A percentile compares a stretch with the other conserved stretches of the same genome.
These are phyloP conservation scores for Pseudachorutes palmiensis DNA, from an alignment of 1,140 invertebrate genomes.

Conservation along the genomic window DNA sequence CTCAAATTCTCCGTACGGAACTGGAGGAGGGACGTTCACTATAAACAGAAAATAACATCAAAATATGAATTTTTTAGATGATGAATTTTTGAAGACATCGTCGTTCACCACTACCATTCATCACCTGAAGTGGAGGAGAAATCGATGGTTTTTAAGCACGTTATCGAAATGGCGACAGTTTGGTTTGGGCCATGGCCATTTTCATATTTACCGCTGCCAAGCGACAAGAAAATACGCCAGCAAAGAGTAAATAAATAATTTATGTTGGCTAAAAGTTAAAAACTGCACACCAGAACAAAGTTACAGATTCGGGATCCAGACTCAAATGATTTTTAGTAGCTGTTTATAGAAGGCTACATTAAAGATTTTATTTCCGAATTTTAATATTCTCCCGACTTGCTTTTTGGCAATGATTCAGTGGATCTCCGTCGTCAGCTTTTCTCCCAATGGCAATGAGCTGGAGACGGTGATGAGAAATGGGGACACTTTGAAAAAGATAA, in stretches of 20 bases:
- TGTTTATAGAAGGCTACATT: not conserved
- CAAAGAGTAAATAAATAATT: not conserved
- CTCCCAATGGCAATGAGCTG: too few relatives aligned
- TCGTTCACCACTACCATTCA: too few relatives aligned
- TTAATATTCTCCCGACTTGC: not conserved
- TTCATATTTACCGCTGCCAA: not conserved
- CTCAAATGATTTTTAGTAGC: not conserved
- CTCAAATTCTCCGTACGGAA: constrained; percentile 34
- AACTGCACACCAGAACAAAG: not conserved
- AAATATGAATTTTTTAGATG: not conserved
- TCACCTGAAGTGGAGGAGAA: too few relatives aligned
- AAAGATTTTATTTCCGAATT: not conserved
- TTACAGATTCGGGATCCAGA: not conserved
- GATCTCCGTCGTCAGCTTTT: too few relatives aligned
- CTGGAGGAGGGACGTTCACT: constrained; percentile 44
- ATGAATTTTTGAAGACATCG: constrained; percentile 9
- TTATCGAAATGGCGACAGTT: too few relatives aligned
- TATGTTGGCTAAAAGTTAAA: too few relatives aligned
- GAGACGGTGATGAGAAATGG: too few relatives aligned
- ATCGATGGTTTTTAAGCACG: too few relatives aligned
- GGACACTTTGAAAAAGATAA: too few relatives aligned
- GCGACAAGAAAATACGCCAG: not conserved
- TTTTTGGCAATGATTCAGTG: not conserved
- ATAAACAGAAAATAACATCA: constrained; percentile 13
- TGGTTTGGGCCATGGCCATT: not conserved